phyloP scores from a whole-genome alignment of 2,113 vertebrate genomes.

The Gnathonemus longibarbis region DNA sequence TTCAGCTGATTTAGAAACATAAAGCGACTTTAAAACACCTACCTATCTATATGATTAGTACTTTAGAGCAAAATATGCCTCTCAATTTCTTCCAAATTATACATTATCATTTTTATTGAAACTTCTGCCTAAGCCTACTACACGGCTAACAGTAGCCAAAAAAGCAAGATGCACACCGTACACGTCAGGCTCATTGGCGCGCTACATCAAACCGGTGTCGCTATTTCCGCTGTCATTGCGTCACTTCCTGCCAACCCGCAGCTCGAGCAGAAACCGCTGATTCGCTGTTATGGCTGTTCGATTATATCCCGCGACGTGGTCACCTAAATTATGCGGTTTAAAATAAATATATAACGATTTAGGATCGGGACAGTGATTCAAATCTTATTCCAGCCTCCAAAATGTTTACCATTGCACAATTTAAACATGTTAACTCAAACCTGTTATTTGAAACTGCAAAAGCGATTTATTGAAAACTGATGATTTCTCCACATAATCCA shows the following conservation, averaged over 20 bases:
- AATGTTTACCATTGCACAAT: neutral
- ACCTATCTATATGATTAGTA: neutral
- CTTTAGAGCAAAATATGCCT: neutral
- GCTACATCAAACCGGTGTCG: slow-evolving; percentile 7
- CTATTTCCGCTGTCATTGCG: neutral
- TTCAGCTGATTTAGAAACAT: neutral
- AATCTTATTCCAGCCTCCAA: neutral
- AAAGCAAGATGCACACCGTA: neutral
- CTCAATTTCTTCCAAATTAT: neutral
- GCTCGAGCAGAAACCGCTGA: neutral
- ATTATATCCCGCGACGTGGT: neutral
- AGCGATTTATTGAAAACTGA: too few relatives aligned
- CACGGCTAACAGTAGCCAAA: neutral
- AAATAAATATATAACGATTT: neutral
- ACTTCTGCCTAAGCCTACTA: neutral
- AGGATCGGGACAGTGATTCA: neutral
- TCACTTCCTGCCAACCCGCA: neutral
- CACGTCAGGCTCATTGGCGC: neutral
- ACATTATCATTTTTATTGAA: neutral
- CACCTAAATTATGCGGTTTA: neutral
- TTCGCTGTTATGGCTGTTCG: neutral
- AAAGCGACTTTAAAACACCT: neutral
- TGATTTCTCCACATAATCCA: too few relatives aligned
- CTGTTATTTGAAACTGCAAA: neutral
- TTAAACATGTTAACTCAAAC: neutral